phyloP scores from a whole-genome alignment of 2,113 vertebrate species.

The Cephalopholis sonnerati region DNA sequence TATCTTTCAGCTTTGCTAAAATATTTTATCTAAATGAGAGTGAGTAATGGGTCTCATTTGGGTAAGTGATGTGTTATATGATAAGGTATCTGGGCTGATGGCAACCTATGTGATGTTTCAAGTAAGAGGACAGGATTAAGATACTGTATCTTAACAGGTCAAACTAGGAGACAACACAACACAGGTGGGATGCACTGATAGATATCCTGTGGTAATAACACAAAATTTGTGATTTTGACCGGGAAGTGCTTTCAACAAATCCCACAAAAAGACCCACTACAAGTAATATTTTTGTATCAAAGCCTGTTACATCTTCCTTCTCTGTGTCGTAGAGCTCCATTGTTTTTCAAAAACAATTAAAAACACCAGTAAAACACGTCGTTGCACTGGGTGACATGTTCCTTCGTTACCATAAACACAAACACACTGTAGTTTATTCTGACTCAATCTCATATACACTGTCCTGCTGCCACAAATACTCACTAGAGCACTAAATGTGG shows the following conservation, averaged over 20 bases:
- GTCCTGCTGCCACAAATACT: too few relatives aligned
- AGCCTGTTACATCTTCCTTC: background rate
- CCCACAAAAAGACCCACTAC: background rate
- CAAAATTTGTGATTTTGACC: background rate
- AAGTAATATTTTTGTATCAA: background rate
- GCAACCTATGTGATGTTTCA: slow-evolving; percentile 65
- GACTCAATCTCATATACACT: too few relatives aligned
- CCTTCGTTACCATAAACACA: too few relatives aligned
- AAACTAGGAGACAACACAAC: slow-evolving; percentile 35
- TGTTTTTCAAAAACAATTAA: background rate
- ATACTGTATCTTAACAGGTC: slow-evolving; percentile 17
- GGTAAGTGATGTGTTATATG: slow-evolving; percentile 3
- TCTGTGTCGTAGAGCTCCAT: background rate
- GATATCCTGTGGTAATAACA: background rate
- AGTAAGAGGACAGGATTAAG: slow-evolving; percentile 63
- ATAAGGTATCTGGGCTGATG: slow-evolving; percentile 70
- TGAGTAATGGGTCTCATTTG: background rate
- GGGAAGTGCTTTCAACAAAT: background rate
- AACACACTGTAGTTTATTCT: too few relatives aligned
- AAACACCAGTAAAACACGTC: background rate
- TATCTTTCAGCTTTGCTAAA: background rate
- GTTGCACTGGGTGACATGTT: too few relatives aligned
- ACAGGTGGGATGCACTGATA: slow-evolving; percentile 33
- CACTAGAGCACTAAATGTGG: too few relatives aligned
- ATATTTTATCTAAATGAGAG: background rate